A percentile compares a stretch with the other conserved stretches of the same genome.
Conservation (phyloP, 2,888 invertebrate genomes). For the Lepeophtheirus nordmannii region DNA sequence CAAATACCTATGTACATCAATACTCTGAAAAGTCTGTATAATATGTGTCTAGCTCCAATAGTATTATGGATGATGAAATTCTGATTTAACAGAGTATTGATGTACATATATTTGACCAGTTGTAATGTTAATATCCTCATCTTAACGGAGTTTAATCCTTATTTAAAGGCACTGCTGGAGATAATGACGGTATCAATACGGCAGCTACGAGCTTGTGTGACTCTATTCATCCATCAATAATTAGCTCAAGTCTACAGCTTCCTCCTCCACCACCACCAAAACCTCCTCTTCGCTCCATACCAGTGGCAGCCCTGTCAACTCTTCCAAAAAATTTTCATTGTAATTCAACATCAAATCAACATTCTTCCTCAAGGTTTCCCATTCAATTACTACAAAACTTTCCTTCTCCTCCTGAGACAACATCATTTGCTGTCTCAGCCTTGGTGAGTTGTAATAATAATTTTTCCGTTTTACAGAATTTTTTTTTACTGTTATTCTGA, state of each 20-base stretch:
- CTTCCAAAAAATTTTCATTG: slow-evolving; percentile 10
- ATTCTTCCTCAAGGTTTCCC: neutral
- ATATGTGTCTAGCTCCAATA: too few species aligned
- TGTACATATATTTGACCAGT: too few species aligned
- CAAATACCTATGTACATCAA: too few species aligned
- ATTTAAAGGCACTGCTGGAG: too few species aligned
- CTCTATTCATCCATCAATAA: neutral
- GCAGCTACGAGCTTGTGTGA: neutral
- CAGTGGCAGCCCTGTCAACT: slow-evolving; percentile 1
- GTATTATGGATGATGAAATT: too few species aligned
- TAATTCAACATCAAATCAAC: neutral
- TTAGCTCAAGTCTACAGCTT: neutral
- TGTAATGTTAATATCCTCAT: too few species aligned
- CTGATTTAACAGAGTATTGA: too few species aligned
- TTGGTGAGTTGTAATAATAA: neutral
- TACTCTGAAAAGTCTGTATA: too few species aligned
- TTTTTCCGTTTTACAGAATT: too few species aligned
- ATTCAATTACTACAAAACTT: slow-evolving; percentile 1
- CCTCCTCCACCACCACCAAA: neutral
- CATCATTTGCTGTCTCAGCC: slow-evolving; percentile 18
- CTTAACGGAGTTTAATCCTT: too few species aligned
- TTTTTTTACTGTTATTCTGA: too few species aligned
- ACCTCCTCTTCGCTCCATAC: neutral
- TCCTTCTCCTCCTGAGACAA: slow-evolving; percentile 11
- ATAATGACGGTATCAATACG: neutral